phyloP scores from a whole-genome alignment of 2,113 vertebrate genomes.

The Sylvilagus bachmani region DNA sequence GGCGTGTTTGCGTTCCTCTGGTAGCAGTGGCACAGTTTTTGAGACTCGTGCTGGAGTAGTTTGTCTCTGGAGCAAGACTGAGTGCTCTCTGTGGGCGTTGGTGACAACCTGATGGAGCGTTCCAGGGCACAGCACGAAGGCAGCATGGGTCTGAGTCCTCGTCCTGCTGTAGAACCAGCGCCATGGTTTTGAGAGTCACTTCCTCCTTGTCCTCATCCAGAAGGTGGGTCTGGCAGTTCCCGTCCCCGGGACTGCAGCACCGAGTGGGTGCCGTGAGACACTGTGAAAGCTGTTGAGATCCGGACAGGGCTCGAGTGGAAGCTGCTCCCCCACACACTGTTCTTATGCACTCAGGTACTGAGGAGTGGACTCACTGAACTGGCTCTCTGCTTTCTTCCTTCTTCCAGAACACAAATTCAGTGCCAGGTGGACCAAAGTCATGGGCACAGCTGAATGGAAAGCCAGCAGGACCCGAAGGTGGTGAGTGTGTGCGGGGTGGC shows the following conservation, averaged over 20 bases:
- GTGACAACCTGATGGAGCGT: background rate
- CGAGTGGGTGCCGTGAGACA: accelerated
- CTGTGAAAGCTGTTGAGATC: too few species aligned
- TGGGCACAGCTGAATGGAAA: conserved; percentile 99
- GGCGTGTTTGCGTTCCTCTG: accelerated
- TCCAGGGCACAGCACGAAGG: background rate
- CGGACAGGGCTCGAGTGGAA: too few species aligned
- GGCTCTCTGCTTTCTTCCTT: background rate
- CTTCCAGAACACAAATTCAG: conserved; percentile 96
- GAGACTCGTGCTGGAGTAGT: background rate
- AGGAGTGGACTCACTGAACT: background rate
- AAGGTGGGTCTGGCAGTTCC: accelerated
- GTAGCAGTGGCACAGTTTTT: background rate
- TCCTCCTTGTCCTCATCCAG: background rate
- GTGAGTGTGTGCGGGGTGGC: conserved; percentile 84
- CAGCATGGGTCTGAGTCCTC: background rate
- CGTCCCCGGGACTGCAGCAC: accelerated
- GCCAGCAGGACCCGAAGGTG: conserved; percentile 98
- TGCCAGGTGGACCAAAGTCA: conserved; percentile 99
- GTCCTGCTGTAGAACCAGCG: background rate
- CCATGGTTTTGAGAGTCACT: background rate
- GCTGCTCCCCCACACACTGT: too few species aligned
- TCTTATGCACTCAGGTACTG: accelerated
- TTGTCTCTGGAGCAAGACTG: background rate
- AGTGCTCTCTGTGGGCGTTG: background rate